These are phyloP conservation scores for Sphyrna mokarran DNA, from an alignment of 2,113 vertebrate species.

Conservation along the genomic window DNA sequence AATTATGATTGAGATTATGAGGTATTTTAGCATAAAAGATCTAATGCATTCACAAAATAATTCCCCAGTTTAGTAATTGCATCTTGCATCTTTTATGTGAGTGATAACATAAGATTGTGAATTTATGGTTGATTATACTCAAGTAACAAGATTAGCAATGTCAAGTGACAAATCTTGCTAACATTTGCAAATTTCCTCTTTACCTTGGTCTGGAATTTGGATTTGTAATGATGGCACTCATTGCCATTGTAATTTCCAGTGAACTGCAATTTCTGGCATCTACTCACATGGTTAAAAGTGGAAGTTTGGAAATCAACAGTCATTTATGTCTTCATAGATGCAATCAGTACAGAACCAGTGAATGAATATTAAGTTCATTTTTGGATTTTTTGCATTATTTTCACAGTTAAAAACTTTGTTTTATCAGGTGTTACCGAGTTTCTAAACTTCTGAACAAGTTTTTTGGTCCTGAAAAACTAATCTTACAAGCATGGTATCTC, in stretches of 20 bases:
- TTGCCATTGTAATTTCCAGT: neutral
- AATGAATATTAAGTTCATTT: neutral
- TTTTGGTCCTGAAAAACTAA: neutral
- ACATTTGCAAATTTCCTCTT: neutral
- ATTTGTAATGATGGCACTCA: neutral
- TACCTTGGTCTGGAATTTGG: neutral
- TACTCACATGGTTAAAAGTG: no score
- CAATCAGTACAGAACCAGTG: neutral
- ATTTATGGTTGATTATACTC: neutral
- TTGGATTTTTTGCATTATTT: neutral
- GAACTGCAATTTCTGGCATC: neutral
- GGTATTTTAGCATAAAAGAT: neutral
- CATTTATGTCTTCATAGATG: neutral
- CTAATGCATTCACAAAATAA: neutral
- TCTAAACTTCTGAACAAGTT: neutral
- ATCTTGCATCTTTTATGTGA: neutral
- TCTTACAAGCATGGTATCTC: neutral
- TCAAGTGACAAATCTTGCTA: neutral
- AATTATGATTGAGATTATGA: neutral
- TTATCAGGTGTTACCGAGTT: neutral
- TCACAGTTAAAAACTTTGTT: neutral
- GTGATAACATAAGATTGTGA: neutral
- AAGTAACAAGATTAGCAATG: neutral
- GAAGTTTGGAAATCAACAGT: neutral
- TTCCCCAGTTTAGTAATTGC: neutral